A percentile compares a stretch with the other conserved stretches of the same genome.
Evolutionary conservation across 2,797 vertebrate genomes (phyloP).

Genomic region (Huso huso): DNA sequence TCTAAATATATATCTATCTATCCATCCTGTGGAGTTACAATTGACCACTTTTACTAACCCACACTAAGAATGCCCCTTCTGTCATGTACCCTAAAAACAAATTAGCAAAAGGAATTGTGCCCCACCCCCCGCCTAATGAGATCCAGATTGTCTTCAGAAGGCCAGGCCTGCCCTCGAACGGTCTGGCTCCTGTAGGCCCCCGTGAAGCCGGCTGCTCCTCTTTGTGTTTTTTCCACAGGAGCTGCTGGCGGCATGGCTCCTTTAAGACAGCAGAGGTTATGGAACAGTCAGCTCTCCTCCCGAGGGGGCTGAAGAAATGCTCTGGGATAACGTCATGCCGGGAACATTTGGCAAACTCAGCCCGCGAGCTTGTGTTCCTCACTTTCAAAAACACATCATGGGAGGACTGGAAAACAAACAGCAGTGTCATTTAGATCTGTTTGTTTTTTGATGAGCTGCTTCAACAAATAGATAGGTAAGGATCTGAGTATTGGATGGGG

Average conservation of each 20-base stretch:
- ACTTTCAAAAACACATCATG: background rate
- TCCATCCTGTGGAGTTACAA: too few species aligned
- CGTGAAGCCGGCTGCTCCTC: background rate
- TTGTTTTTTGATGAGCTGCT: background rate
- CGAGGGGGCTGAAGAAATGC: conserved; percentile 24
- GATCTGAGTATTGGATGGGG: too few species aligned
- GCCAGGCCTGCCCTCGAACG: background rate
- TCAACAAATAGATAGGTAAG: background rate
- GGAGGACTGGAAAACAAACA: background rate
- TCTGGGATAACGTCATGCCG: conserved; percentile 57
- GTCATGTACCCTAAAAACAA: too few species aligned
- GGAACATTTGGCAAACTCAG: background rate
- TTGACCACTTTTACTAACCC: too few species aligned
- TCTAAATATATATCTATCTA: too few species aligned
- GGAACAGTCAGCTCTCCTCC: conserved; percentile 23
- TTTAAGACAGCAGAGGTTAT: conserved; percentile 22
- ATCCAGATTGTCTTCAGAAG: too few species aligned
- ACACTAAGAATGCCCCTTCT: too few species aligned
- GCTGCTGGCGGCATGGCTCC: conserved; percentile 7
- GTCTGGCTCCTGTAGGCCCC: background rate
- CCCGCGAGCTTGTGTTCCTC: background rate
- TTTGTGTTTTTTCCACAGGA: background rate
- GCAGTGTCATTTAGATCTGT: background rate
- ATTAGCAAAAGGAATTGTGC: conserved; percentile 13
- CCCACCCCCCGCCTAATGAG: background rate